A percentile compares a stretch with the other conserved stretches of the same genome.
Evolutionary conservation across 2,797 vertebrate species (phyloP).

Genomic region (Urophycis tenuis): DNA sequence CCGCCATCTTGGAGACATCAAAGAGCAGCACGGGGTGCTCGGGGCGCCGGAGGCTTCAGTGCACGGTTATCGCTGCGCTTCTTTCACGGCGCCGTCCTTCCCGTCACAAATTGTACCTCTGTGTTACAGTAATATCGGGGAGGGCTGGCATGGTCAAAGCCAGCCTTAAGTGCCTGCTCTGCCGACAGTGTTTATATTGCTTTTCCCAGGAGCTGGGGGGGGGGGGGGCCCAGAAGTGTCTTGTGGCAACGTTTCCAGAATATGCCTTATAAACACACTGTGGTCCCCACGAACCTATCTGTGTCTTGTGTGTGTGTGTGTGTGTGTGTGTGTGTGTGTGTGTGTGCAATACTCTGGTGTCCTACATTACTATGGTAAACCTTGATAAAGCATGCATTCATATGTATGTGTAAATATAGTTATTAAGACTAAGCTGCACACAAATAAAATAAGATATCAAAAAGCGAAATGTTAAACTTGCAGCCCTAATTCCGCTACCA

Average conservation of each 20-base stretch:
- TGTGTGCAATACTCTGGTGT: not conserved
- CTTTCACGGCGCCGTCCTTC: too few species aligned
- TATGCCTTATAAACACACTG: not conserved
- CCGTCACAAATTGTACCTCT: not conserved
- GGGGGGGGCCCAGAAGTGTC: too few species aligned
- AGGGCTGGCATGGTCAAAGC: not conserved
- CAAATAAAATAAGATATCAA: not conserved
- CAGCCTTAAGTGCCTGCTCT: not conserved
- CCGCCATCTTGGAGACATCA: not conserved
- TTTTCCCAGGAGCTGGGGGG: not conserved
- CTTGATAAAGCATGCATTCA: not conserved
- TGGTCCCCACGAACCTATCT: not conserved
- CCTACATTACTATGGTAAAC: not conserved
- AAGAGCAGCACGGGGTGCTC: not conserved
- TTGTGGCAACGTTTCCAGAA: not conserved
- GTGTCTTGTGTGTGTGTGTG: not conserved
- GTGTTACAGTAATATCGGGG: not conserved
- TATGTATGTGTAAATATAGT: not conserved
- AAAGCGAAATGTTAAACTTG: not conserved
- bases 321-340: not conserved
- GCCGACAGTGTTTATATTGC: not conserved
- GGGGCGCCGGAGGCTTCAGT: not conserved
- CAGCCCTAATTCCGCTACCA: not conserved
- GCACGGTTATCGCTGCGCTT: not conserved
- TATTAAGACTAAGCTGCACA: not conserved